Percentiles rank a stretch among this genome's conserved stretches.
phyloP scores from a whole-genome alignment of 2,888 invertebrate genomes.

The Polydrusus cervinus region DNA sequence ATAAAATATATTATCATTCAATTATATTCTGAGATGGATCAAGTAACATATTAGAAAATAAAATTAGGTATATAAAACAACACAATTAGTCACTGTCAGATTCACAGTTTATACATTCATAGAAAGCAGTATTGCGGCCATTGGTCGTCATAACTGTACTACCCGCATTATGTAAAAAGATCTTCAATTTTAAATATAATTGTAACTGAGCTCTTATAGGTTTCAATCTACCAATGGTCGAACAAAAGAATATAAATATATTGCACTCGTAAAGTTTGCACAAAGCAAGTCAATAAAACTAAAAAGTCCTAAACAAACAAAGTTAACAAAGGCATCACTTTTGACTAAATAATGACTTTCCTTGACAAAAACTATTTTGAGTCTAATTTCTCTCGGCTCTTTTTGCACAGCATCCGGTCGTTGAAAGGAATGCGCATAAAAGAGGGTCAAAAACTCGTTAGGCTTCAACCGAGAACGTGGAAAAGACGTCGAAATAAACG shows the following conservation, averaged over 20 bases:
- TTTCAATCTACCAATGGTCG: neutral
- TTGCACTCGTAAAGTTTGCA: neutral
- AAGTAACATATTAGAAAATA: too few relatives aligned
- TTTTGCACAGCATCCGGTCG: neutral
- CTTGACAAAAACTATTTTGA: slow-evolving; percentile 13
- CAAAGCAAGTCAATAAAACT: slow-evolving; percentile 7
- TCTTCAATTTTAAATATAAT: too few relatives aligned
- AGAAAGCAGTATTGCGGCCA: too few relatives aligned
- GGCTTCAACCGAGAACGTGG: slow-evolving; percentile 17
- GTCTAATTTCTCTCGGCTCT: slow-evolving; percentile 20
- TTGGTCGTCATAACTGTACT: too few relatives aligned
- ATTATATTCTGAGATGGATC: too few relatives aligned
- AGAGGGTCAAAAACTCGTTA: slow-evolving; percentile 21
- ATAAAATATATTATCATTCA: too few relatives aligned
- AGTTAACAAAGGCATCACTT: slow-evolving; percentile 22
- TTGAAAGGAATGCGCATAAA: slow-evolving; percentile 24
- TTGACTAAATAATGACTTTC: slow-evolving; percentile 23
- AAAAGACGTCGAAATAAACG: slow-evolving; percentile 15
- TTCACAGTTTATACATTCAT: too few relatives aligned
- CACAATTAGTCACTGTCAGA: too few relatives aligned
- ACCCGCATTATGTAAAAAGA: too few relatives aligned
- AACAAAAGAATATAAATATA: neutral
- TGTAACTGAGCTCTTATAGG: neutral
- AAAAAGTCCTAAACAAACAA: slow-evolving; percentile 15
- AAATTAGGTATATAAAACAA: too few relatives aligned